phyloP scores from a whole-genome alignment of 2,797 vertebrate genomes.

The Amazona ochrocephala region DNA sequence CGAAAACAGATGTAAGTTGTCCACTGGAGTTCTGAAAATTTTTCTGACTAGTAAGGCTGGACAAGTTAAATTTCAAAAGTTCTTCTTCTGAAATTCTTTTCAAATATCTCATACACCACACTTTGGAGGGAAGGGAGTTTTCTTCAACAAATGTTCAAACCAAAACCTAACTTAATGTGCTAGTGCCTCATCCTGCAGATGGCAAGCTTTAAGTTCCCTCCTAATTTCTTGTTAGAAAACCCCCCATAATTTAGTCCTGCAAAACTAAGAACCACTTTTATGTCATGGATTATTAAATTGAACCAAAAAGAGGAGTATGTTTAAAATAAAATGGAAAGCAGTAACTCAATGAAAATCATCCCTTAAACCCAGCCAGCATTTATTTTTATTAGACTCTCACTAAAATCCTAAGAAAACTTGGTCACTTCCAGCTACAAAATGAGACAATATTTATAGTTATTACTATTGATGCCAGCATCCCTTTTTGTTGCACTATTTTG shows the following conservation, averaged over 20 bases:
- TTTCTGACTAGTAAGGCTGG: neutral
- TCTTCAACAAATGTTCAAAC: neutral
- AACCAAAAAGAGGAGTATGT: neutral
- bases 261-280: neutral
- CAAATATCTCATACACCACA: neutral
- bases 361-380: neutral
- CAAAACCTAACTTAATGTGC: neutral
- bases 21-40: neutral
- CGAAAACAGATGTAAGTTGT: neutral
- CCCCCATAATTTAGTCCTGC: fast-evolving
- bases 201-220: neutral
- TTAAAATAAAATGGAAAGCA: neutral
- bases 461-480: neutral
- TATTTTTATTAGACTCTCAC: neutral
- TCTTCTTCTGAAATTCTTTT: neutral
- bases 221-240: neutral
- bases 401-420: neutral
- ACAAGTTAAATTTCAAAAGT: conserved; percentile 22
- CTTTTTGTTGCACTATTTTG: neutral
- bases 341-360: neutral
- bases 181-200: neutral
- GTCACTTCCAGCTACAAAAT: neutral
- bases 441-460: neutral
- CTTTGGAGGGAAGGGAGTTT: neutral
- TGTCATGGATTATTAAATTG: neutral